Conservation (phyloP, 2,888 invertebrate species). For the Galeruca laticollis region DNA sequence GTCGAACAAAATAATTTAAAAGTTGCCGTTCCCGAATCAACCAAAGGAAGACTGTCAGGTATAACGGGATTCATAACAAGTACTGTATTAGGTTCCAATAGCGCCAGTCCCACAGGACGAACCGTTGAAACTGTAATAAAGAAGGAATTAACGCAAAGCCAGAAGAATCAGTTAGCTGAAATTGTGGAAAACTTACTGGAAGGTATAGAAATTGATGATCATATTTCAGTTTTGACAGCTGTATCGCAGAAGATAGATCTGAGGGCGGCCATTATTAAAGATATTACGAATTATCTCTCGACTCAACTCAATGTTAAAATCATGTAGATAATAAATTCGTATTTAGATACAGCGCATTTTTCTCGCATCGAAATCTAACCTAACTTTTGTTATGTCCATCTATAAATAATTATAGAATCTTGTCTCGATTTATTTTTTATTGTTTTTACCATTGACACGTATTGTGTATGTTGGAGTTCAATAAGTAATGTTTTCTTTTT, state of each 20-base stretch:
- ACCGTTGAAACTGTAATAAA: conserved; percentile 25
- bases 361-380: too few species aligned
- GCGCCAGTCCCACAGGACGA: conserved; percentile 9
- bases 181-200: conserved; percentile 5
- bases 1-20: conserved; percentile 34
- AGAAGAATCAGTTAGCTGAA: conserved; percentile 21
- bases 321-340: not conserved
- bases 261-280: conserved; percentile 9
- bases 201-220: conserved; percentile 20
- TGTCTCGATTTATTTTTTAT: too few species aligned
- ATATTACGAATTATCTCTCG: conserved; percentile 9
- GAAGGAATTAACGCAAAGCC: conserved; percentile 23
- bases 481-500: too few species aligned
- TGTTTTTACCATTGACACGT: too few species aligned
- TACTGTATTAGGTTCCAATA: conserved; percentile 23
- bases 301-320: not conserved
- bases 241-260: conserved; percentile 2
- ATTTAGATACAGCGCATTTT: too few species aligned
- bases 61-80: conserved; percentile 21
- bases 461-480: too few species aligned
- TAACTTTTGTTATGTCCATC: too few species aligned
- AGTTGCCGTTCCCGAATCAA: conserved; percentile 18
- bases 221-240: not conserved
- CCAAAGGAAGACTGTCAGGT: conserved; percentile 20
- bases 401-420: too few species aligned